Evolutionary conservation across 2,113 vertebrate genomes (phyloP), one percentile per base, ranked within the genome.

Genomic region (Melospiza melodia): DNA sequence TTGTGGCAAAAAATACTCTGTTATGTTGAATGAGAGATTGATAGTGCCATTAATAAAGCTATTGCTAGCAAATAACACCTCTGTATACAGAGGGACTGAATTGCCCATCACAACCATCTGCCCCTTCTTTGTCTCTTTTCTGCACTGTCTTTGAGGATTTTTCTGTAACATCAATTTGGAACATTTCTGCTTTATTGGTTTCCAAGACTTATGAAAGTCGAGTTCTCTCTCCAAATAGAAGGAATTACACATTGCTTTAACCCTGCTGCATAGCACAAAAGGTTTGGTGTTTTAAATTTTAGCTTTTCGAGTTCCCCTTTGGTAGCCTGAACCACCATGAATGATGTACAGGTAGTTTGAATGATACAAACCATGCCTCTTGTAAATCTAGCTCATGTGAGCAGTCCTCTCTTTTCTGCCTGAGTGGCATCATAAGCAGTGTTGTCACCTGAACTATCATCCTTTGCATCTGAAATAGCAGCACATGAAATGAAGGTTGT

Each of bases 11-110:
- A 95, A 94, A 72, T 76, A 76, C 61, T 92, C 69, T 73, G 33
- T 89, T 72, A 61, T 46, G 67, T 94, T 96, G 84, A 79, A 90
- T 93, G 81, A 87, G 77, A 94, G 69, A 91, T 85, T 96, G 87
- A 91, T 93, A 89, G 84, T 73, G 62, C 52, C 58, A 54, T 94
- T 96, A 94, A 89, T 95, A 93, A 94, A 75, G 74, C 87, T 87
- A 76, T 73, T 90, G 83, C 84, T 91, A 84, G 83, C 74, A 87
- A 97, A 91, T 95, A 93, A 87, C 37, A 41, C 49, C 74, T 87
- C 74, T 91, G 57, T 94, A 69, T 14, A 67, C 31, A 93, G 19
- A 55, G 48, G 80, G 35, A 44, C 80, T 78, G 31, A 37, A 11
- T 46, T 94, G 69, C 66, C 69, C n/a, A 83, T 91, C 88, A 46